These are phyloP conservation scores for Aphidius colemani DNA, from an alignment of 2,888 invertebrate genomes.

Conservation along the genomic window DNA sequence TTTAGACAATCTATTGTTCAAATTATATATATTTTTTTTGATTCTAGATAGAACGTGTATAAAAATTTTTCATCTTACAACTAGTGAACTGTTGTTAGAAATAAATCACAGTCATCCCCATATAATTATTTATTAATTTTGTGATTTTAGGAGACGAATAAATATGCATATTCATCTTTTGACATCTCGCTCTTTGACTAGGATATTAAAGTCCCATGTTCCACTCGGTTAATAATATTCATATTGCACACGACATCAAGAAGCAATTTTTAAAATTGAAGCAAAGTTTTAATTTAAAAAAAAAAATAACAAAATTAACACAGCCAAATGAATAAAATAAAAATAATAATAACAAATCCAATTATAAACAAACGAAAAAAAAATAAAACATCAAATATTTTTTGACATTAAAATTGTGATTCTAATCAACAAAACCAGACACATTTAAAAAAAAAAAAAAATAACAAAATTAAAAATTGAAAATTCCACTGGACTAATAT, in stretches of 20 bases:
- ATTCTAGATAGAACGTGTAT: constrained; percentile 29
- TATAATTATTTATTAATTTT: constrained; percentile 18
- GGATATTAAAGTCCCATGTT: constrained; percentile 33
- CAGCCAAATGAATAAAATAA: not conserved
- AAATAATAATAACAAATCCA: not conserved
- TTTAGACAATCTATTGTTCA: not conserved
- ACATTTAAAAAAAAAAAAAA: too few relatives aligned
- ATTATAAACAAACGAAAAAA: not conserved
- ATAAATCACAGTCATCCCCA: constrained; percentile 46
- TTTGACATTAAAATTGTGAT: too few relatives aligned
- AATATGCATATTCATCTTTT: constrained; percentile 8
- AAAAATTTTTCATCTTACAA: constrained; percentile 41
- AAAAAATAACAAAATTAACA: constrained; percentile 14
- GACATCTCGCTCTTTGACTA: constrained; percentile 8
- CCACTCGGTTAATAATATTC: not conserved
- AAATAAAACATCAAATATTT: too few relatives aligned
- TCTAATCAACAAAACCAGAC: too few relatives aligned
- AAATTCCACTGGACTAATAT: too few relatives aligned
- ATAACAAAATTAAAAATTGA: too few relatives aligned
- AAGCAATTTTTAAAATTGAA: too few relatives aligned
- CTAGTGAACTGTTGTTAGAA: constrained; percentile 42
- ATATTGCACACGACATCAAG: not conserved
- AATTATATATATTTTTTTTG: not conserved
- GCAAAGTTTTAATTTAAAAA: not conserved
- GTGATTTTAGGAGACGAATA: constrained; percentile 4